A percentile compares a stretch with the other conserved stretches of the same genome.
Evolutionary conservation across 2,888 invertebrate genomes (phyloP).

Genomic region (Melieria omissa): DNA sequence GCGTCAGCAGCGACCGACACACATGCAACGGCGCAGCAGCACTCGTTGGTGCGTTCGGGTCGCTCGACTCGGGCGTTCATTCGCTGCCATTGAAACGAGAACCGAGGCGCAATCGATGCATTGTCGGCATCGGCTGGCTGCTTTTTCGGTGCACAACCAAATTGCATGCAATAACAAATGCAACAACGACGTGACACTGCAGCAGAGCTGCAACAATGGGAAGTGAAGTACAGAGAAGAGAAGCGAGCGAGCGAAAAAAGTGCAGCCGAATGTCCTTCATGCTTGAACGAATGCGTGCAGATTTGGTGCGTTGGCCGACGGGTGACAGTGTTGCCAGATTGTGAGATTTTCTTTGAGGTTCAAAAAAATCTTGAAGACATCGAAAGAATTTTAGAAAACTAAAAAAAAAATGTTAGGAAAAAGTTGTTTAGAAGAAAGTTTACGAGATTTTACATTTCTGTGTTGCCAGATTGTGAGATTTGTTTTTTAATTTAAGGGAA

Average conservation of each 20-base stretch:
- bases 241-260: neutral
- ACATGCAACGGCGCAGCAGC: neutral
- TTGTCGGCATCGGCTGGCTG: neutral
- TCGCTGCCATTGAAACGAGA: neutral
- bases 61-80: neutral
- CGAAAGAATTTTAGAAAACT: too few relatives aligned
- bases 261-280: conserved; percentile 2
- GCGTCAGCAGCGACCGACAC: neutral
- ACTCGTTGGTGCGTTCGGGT: neutral
- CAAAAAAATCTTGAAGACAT: too few relatives aligned
- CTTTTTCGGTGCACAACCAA: neutral
- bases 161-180: conserved; percentile 2
- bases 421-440: too few relatives aligned
- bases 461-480: too few relatives aligned
- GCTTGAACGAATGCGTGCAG: conserved; percentile 6
- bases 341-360: neutral
- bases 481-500: too few relatives aligned
- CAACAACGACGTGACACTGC: neutral
- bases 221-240: neutral
- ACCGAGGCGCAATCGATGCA: neutral
- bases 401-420: too few relatives aligned
- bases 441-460: too few relatives aligned
- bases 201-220: neutral
- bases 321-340: neutral
- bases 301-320: neutral